A percentile compares a stretch with the other conserved stretches of the same genome.
Evolutionary conservation across 2,797 vertebrate genomes (phyloP).

Genomic region (Periophthalmus magnuspinnatus): DNA sequence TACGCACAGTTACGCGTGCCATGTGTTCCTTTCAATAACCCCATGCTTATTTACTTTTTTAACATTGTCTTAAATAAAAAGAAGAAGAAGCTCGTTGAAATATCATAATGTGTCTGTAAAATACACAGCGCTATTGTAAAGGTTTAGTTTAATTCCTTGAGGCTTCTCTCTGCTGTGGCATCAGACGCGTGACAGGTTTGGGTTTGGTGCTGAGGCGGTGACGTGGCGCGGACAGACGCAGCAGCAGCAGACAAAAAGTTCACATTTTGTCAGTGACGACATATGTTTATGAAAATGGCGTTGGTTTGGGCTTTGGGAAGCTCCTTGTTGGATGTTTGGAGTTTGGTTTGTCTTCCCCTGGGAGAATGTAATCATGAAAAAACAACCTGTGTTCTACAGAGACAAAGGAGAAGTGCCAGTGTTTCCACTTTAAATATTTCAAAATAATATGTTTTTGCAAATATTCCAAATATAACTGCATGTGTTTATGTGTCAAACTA

Average conservation of each 20-base stretch:
- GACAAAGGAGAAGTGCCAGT: not conserved
- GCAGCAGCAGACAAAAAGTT: constrained; percentile 18
- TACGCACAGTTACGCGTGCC: not conserved
- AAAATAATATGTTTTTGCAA: not conserved
- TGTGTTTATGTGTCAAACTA: not conserved
- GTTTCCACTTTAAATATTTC: not conserved
- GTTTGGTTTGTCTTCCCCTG: constrained; percentile 32
- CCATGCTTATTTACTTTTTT: not conserved
- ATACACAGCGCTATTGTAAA: not conserved
- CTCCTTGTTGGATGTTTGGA: constrained; percentile 37
- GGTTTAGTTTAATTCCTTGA: no score
- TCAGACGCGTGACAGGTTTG: constrained; percentile 12
- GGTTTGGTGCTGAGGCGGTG: constrained; percentile 42
- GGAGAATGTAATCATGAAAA: not conserved
- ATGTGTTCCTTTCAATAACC: not conserved
- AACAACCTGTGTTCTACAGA: not conserved
- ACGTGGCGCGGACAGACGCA: constrained; percentile 39
- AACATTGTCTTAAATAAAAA: no score
- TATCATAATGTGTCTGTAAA: not conserved
- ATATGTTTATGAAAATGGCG: constrained; percentile 64
- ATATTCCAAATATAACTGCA: not conserved
- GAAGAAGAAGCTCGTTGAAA: no score
- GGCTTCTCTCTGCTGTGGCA: not conserved
- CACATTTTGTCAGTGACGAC: constrained; percentile 26
- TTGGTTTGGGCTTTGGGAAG: constrained; percentile 72